phyloP scores from a whole-genome alignment of 2,888 invertebrate genomes.

The Aplocera efformata region DNA sequence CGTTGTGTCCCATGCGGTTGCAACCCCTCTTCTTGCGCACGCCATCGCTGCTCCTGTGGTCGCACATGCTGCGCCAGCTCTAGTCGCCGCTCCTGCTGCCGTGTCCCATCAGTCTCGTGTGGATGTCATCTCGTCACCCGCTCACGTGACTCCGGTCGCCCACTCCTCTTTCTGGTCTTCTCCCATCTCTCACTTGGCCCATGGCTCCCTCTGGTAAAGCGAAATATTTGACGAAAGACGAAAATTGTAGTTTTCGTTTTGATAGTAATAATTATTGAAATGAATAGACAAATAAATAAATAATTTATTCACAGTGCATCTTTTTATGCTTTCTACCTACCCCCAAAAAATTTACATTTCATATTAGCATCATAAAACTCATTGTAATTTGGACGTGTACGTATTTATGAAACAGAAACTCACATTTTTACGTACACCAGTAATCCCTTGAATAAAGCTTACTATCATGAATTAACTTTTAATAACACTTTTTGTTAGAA shows the following conservation, averaged over 20 bases:
- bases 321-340: slow-evolving; percentile 3
- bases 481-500: too few relatives aligned
- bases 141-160: slow-evolving; percentile 45
- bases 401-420: too few relatives aligned
- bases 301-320: slow-evolving; percentile 37
- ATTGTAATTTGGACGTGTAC: too few relatives aligned
- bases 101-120: slow-evolving; percentile 75
- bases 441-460: too few relatives aligned
- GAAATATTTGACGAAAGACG: slow-evolving; percentile 48
- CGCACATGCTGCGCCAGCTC: slow-evolving; percentile 36
- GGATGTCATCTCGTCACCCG: slow-evolving; percentile 49
- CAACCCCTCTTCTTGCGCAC: slow-evolving; percentile 25
- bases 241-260: slow-evolving; percentile 65
- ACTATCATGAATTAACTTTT: too few relatives aligned
- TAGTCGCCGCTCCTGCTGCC: slow-evolving; percentile 54
- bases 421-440: too few relatives aligned
- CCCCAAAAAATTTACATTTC: too few relatives aligned
- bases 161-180: slow-evolving; percentile 53
- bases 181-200: slow-evolving; percentile 43
- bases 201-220: slow-evolving; percentile 52
- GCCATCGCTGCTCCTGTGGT: slow-evolving; percentile 31
- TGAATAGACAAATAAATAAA: slow-evolving; percentile 62
- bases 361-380: too few relatives aligned
- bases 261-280: slow-evolving; percentile 47
- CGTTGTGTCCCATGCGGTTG: slow-evolving; percentile 23